Conservation (phyloP, 2,113 vertebrate genomes). For the Mesoclemmys tuberculata region DNA sequence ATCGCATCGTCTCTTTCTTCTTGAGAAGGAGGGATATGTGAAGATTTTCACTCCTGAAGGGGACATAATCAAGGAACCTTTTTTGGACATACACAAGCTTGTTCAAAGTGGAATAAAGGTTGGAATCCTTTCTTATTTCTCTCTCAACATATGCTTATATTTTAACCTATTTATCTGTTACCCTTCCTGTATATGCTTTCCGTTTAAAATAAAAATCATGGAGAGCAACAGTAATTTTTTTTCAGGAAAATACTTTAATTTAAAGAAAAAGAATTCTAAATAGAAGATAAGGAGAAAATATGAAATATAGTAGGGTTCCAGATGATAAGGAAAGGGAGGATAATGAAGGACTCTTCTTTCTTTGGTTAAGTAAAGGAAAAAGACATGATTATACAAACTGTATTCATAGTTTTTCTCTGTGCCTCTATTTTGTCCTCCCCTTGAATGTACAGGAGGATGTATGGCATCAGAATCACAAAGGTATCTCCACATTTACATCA, state of each 20-base stretch:
- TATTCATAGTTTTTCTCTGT: not conserved
- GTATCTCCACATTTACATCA: not conserved
- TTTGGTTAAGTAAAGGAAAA: not conserved
- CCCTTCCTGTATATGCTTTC: not conserved
- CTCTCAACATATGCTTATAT: conserved; percentile 48
- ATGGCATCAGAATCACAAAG: not conserved
- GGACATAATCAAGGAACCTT: conserved; percentile 94
- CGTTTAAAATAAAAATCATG: not conserved
- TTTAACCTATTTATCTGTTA: conserved; percentile 15
- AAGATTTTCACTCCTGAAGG: conserved; percentile 91
- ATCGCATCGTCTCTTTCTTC: conserved; percentile 95
- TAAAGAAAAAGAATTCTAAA: not conserved
- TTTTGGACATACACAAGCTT: conserved; percentile 98
- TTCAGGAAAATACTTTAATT: not conserved
- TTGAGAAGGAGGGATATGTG: conserved; percentile 97
- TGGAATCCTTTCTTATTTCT: conserved; percentile 76
- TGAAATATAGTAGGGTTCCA: not conserved
- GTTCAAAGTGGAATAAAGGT: conserved; percentile 99
- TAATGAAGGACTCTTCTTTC: not conserved
- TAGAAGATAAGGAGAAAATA: not conserved
- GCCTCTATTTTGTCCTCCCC: not conserved
- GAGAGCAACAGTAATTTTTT: not conserved
- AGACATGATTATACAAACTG: not conserved
- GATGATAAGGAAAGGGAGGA: not conserved
- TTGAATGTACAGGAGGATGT: not conserved